Conservation (phyloP, 2,888 invertebrate genomes). For the Argynnis bischoffii region DNA sequence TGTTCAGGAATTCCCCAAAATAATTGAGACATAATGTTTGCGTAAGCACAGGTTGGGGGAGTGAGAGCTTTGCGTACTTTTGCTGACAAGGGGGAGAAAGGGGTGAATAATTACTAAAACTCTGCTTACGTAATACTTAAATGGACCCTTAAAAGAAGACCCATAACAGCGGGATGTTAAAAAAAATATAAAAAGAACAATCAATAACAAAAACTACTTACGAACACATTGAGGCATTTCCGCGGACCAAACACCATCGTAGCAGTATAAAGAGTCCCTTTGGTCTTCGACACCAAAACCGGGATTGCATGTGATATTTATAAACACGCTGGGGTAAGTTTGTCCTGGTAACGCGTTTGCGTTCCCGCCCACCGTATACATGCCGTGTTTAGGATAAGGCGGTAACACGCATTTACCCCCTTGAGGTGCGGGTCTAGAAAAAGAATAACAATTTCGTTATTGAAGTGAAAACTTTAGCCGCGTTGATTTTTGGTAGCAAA, state of each 20-base stretch:
- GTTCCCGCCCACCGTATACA: slow-evolving; percentile 49
- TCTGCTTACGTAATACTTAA: too few relatives aligned
- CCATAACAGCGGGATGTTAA: background rate
- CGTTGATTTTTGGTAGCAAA: too few relatives aligned
- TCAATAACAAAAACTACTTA: slow-evolving; percentile 43
- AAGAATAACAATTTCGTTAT: background rate
- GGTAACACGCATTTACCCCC: slow-evolving; percentile 57
- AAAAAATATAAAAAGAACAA: background rate
- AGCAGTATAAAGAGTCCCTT: slow-evolving; percentile 46
- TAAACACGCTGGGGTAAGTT: slow-evolving; percentile 42
- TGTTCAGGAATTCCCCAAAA: too few relatives aligned
- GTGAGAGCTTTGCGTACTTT: too few relatives aligned
- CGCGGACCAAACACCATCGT: slow-evolving; percentile 52
- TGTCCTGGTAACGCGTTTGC: slow-evolving; percentile 51
- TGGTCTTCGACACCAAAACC: slow-evolving; percentile 51
- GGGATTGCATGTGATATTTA: slow-evolving; percentile 55
- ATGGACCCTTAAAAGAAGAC: too few relatives aligned
- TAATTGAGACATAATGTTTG: too few relatives aligned
- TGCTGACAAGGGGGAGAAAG: too few relatives aligned
- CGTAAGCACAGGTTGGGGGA: too few relatives aligned
- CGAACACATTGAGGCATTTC: slow-evolving; percentile 48
- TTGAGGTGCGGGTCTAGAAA: slow-evolving; percentile 41
- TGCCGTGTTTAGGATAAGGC: slow-evolving; percentile 56
- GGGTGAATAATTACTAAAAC: too few relatives aligned
- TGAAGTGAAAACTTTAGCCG: background rate